A percentile compares a stretch with the other conserved stretches of the same genome.
These are phyloP conservation scores for Nomada ferruginata DNA, from an alignment of 2,888 invertebrate species.

Conservation along the genomic window DNA sequence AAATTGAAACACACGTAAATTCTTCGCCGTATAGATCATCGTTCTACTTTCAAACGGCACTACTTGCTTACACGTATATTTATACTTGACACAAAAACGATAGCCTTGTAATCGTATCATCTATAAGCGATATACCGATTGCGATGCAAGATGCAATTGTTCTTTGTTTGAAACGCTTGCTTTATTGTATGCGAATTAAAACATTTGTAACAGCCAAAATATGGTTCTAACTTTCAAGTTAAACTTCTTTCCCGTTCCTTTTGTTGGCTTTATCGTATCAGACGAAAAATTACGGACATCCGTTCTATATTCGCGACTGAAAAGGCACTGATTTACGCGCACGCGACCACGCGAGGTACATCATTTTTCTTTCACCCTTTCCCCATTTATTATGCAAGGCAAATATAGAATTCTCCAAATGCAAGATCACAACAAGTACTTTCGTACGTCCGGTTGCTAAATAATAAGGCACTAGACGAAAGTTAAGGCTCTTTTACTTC, in stretches of 20 bases:
- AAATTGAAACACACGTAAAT: constrained; percentile 33
- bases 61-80: constrained; percentile 19
- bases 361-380: not conserved
- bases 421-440: constrained; percentile 9
- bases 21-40: constrained; percentile 34
- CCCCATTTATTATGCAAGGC: constrained; percentile 11
- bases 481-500: not conserved
- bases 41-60: constrained; percentile 41
- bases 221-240: not conserved
- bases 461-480: constrained; percentile 10
- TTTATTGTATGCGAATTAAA: not conserved
- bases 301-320: constrained; percentile 56
- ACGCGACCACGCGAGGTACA: constrained; percentile 4
- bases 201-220: not conserved
- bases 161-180: not conserved
- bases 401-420: constrained; percentile 35
- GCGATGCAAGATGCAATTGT: not conserved
- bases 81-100: not conserved
- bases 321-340: constrained; percentile 51
- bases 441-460: not conserved
- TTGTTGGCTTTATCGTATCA: constrained; percentile 20
- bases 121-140: not conserved
- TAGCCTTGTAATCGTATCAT: constrained; percentile 13
- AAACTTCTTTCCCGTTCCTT: not conserved
- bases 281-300: constrained; percentile 49